Conservation (phyloP, 2,888 invertebrate species). For the Drosophila kambysellisi region DNA sequence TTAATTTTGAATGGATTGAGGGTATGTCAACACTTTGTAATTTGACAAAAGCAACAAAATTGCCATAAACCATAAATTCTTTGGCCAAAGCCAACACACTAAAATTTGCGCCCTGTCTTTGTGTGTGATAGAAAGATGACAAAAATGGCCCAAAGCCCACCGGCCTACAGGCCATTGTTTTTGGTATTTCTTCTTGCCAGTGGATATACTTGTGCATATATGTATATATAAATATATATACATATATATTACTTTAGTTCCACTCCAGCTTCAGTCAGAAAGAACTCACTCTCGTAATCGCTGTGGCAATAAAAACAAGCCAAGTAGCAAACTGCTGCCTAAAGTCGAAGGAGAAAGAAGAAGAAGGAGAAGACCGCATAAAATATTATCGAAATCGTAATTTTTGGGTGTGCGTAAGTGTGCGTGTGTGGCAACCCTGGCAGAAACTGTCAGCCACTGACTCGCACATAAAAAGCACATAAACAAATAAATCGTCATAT, state of each 20-base stretch:
- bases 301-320: slow-evolving; percentile 63
- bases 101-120: slow-evolving; percentile 46
- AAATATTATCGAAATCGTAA: slow-evolving; percentile 76
- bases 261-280: slow-evolving; percentile 5
- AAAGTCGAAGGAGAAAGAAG: slow-evolving; percentile 25
- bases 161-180: slow-evolving; percentile 42
- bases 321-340: slow-evolving; percentile 20
- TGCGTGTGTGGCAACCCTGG: slow-evolving; percentile 30
- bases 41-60: slow-evolving; percentile 75
- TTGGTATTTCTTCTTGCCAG: slow-evolving; percentile 27
- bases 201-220: slow-evolving; percentile 29
- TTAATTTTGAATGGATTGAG: not conserved
- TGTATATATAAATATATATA: not conserved
- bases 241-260: slow-evolving; percentile 19
- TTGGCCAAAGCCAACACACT: slow-evolving; percentile 61
- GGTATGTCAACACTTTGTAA: slow-evolving; percentile 50
- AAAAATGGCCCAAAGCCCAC: slow-evolving; percentile 29
- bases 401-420: slow-evolving; percentile 19
- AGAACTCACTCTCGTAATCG: slow-evolving; percentile 65
- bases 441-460: slow-evolving; percentile 25
- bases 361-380: slow-evolving; percentile 51
- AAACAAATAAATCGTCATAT: slow-evolving; percentile 74
- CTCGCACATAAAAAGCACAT: slow-evolving; percentile 63
- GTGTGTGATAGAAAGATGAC: slow-evolving; percentile 17
- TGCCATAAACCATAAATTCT: slow-evolving; percentile 80